Evolutionary conservation across 2,888 invertebrate species (phyloP), one percentile per base, ranked within the genome.

Genomic region (Malacosoma neustria): DNA sequence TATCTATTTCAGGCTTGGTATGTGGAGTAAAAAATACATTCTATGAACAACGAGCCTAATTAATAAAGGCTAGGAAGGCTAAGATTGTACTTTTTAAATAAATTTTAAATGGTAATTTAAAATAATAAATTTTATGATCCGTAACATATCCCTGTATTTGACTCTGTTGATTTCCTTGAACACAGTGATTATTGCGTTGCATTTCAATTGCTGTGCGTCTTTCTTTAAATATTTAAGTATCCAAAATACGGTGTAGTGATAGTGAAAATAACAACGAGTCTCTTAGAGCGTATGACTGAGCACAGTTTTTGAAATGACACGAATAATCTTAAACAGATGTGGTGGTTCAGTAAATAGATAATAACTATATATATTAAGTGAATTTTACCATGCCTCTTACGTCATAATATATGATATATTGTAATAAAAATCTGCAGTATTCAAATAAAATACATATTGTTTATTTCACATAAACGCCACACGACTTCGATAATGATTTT

Each of bases 71-170:
- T 48, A 43, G 48, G 38, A 54, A 42, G n/a, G n/a, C 49, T 52
- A 53, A 41, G 44, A 53, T 40, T 37, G 52, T 54, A 57, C 55
- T 54, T 22, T 22, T 42, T 42, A 54, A 64, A 61, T 46, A 54
- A 61, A 63, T 57, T 51, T 48, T 56, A 50, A 57, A 52, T 59
- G 59, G 60, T 53, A 61, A 62, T 66, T 55, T 62, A 63, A 68
- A 70, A 65, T 58, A 59, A 57, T 46, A 57, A 42, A 67, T 59
- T 54, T 71, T 67, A 69, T 63, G 63, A 68, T 77, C 57, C 69
- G 66, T 80, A 84, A 82, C 81, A 76, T 80, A 82, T 84, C 84
- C 84, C 82, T 84, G 82, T 84, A 84, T 84, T 69, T 69, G 65
- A 82, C 82, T 82, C 81, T 84, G 84, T 82, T 74, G 72, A 70